These are phyloP conservation scores for Hydriomena furcata DNA, from an alignment of 2,888 invertebrate genomes.

Conservation along the genomic window DNA sequence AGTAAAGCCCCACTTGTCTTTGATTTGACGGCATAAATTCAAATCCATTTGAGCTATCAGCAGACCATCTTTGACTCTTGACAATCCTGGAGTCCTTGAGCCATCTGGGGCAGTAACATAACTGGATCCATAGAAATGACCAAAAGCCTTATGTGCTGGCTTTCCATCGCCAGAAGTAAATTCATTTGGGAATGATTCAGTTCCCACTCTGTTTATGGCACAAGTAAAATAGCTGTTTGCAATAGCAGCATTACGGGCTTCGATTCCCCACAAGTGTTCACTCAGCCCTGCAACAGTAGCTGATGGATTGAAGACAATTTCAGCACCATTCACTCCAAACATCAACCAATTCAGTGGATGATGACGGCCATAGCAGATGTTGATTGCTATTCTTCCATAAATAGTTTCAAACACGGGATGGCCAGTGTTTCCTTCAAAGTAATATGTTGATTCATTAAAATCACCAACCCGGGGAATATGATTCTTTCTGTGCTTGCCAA, in stretches of 20 bases:
- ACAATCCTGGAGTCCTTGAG: slow-evolving; percentile 92
- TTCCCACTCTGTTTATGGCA: slow-evolving; percentile 97
- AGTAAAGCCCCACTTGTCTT: slow-evolving; percentile 97
- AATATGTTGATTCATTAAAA: slow-evolving; percentile 99
- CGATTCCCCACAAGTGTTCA: slow-evolving; percentile 97
- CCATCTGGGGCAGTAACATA: slow-evolving; percentile 98
- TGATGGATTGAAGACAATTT: slow-evolving; percentile 99
- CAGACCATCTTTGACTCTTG: slow-evolving; percentile 92
- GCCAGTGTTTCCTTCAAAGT: slow-evolving; percentile 97
- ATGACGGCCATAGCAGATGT: slow-evolving; percentile 99
- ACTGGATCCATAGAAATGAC: slow-evolving; percentile 98
- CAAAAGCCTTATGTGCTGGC: slow-evolving; percentile 94
- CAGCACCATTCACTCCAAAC: slow-evolving; percentile 98
- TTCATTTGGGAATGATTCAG: slow-evolving; percentile 89
- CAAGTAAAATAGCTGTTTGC: slow-evolving; percentile 98
- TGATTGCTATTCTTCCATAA: slow-evolving; percentile 95
- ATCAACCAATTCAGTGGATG: slow-evolving; percentile 99
- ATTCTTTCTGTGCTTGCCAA: slow-evolving; percentile 98
- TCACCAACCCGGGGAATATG: slow-evolving; percentile 99
- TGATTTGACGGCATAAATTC: slow-evolving; percentile 96
- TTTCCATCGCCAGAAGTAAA: slow-evolving; percentile 85
- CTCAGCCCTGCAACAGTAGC: slow-evolving; percentile 93
- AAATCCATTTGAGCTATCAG: slow-evolving; percentile 95
- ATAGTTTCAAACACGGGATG: slow-evolving; percentile 96
- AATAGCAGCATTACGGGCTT: slow-evolving; percentile 98